phyloP scores from a whole-genome alignment of 2,888 invertebrate genomes.

The Calliopum simillimum region DNA sequence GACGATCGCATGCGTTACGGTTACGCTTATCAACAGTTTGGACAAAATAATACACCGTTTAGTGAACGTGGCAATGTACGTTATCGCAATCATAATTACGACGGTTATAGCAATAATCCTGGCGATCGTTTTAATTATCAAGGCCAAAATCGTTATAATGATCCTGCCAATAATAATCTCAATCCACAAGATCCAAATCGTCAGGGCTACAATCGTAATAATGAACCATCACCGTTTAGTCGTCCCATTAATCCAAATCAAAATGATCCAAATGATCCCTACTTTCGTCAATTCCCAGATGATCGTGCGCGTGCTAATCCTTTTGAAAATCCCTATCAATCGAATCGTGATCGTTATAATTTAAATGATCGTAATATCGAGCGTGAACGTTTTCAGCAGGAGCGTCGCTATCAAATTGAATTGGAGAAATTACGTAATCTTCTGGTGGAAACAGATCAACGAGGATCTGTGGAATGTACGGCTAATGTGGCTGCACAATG shows the following conservation, averaged over 20 bases:
- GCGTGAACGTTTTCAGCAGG: constrained; percentile 69
- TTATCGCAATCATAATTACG: constrained; percentile 58
- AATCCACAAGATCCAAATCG: constrained; percentile 31
- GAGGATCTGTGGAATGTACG: constrained; percentile 84
- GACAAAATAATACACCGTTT: constrained; percentile 57
- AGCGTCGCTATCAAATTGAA: constrained; percentile 63
- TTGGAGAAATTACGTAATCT: constrained; percentile 68
- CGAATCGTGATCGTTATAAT: constrained; percentile 60
- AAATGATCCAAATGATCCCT: constrained; percentile 46
- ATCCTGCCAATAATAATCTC: constrained; percentile 33
- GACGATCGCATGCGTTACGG: constrained; percentile 62
- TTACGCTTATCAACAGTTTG: constrained; percentile 54
- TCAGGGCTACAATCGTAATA: constrained; percentile 12
- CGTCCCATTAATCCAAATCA: constrained; percentile 43
- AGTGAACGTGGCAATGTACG: constrained; percentile 50
- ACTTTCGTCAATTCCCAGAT: constrained; percentile 31
- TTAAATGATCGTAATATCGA: constrained; percentile 62
- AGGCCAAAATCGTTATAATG: constrained; percentile 49
- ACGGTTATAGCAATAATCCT: constrained; percentile 43
- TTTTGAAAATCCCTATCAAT: constrained; percentile 55
- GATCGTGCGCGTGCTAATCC: constrained; percentile 51
- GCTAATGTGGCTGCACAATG: constrained; percentile 90
- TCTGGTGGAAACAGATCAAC: constrained; percentile 78
- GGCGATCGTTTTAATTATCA: constrained; percentile 43
- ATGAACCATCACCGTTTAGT: constrained; percentile 29